These are phyloP conservation scores for Parnassius glacialis DNA, from an alignment of 2,888 invertebrate genomes.

Conservation along the genomic window DNA sequence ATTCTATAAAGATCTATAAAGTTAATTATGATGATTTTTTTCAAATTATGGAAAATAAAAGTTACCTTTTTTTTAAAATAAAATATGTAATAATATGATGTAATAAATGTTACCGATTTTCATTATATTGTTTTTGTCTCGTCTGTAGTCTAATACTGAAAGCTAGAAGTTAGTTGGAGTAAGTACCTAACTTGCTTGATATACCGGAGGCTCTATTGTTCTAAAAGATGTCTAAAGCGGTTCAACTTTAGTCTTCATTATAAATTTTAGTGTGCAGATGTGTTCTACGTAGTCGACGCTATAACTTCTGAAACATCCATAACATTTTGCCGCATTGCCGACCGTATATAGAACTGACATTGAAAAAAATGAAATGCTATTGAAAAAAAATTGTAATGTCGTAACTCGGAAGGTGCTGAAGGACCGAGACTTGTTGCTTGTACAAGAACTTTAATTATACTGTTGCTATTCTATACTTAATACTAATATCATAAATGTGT, in stretches of 20 bases:
- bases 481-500: no score
- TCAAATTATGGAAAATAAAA: no score
- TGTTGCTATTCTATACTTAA: no score
- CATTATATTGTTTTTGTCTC: conserved; percentile 6
- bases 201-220: conserved; percentile 34
- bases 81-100: no score
- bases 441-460: no score
- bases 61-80: no score
- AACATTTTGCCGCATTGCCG: conserved; percentile 6
- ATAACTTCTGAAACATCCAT: conserved; percentile 11
- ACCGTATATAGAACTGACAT: neutral
- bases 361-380: no score
- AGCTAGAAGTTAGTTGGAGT: conserved; percentile 23
- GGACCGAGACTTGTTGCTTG: no score
- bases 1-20: no score
- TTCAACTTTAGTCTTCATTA: conserved; percentile 41
- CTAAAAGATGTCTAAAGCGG: conserved; percentile 34
- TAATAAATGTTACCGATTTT: neutral
- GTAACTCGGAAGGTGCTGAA: no score
- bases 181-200: conserved; percentile 27
- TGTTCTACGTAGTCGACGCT: conserved; percentile 20
- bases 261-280: conserved; percentile 34
- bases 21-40: no score
- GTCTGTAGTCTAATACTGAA: conserved; percentile 18
- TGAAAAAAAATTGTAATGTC: no score